Percentiles rank a stretch among this genome's conserved stretches.
phyloP scores from a whole-genome alignment of 1,140 invertebrate species.

The Thaumetopoea pityocampa region DNA sequence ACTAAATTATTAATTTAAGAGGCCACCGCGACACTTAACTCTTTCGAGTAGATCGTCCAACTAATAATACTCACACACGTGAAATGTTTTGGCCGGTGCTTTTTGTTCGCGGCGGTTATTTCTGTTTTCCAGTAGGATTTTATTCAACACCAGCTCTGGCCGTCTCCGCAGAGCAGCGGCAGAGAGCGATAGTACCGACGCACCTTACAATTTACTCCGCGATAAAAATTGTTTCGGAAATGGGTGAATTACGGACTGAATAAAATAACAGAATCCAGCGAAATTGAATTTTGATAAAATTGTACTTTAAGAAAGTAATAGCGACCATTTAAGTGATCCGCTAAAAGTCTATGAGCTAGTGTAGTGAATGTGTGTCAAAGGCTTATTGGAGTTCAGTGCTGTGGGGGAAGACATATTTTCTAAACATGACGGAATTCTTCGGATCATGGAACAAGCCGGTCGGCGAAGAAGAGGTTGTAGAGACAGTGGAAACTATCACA shows the following conservation, averaged over 20 bases:
- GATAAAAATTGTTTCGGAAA: conserved; percentile 9
- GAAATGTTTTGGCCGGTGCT: conserved; percentile 75
- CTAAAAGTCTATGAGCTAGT: conserved; percentile 29
- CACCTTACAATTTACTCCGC: too few species aligned
- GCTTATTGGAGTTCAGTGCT: conserved; percentile 33
- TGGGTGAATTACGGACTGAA: conserved; percentile 6
- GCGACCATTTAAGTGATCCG: conserved; percentile 7
- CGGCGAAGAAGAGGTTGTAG: conserved; percentile 40
- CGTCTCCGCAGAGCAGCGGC: conserved; percentile 49
- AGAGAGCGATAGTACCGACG: conserved; percentile 12
- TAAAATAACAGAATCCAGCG: conserved; percentile 15
- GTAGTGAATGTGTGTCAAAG: conserved; percentile 49
- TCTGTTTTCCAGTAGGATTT: conserved; percentile 75
- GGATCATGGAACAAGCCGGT: conserved; percentile 50
- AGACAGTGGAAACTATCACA: conserved; percentile 53
- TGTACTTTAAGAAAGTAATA: conserved; percentile 24
- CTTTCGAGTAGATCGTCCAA: conserved; percentile 72
- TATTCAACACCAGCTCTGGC: conserved; percentile 63
- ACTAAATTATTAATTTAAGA: conserved; percentile 46
- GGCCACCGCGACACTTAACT: conserved; percentile 57
- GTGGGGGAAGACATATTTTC: conserved; percentile 31
- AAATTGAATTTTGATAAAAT: conserved; percentile 27
- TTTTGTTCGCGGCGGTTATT: conserved; percentile 74
- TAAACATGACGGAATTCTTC: conserved; percentile 64
- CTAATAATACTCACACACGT: conserved; percentile 73